Evolutionary conservation across 2,888 invertebrate genomes (phyloP), one percentile per base, ranked within the genome.

Genomic region (Pharmacophagus antenor): DNA sequence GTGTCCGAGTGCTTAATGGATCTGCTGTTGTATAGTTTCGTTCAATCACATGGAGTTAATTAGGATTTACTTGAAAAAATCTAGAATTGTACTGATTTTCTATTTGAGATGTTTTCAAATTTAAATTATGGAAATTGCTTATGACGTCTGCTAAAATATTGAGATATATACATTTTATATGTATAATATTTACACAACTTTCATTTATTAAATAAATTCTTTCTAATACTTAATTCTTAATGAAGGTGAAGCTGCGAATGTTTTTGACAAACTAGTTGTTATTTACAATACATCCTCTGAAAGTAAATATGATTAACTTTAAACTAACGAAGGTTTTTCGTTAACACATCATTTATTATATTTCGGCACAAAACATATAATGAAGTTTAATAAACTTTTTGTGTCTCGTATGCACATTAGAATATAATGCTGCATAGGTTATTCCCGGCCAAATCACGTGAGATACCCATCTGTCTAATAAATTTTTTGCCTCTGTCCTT

Each of bases 381-480:
- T 27, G 27, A 27, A 15, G 47, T 7, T 53, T 27, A 44, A 18
- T 53, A 23, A 23, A 25, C 15, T 53, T 42, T 44, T 22, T 53
- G 25, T 8, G 41, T 27, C 23, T 12, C 20, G 47, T 8, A 22
- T 22, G 47, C 22, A 15, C 47, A 47, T 44, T 44, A 44, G 18
- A 18, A 49, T 18, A 47, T n/a, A 31, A n/a, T 27, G 46, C 6
- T 51, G 46, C 42, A 58, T 57, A 55, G 50, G 53, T 47, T 23
- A 18, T 56, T 46, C 57, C 53, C 37, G 51, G 55, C 52, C 55
- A 62, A 50, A 59, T 59, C 57, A 58, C 52, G 44, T 12, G 47
- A 23, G 60, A 59, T 61, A 61, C 56, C 49, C 50, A 42, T 31
- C 41, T 27, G 21, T 46, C 46, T 56, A 42, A 42, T 56, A 51